Evolutionary conservation across 2,888 invertebrate species (phyloP).

Genomic region (Cataglyphis cursor): DNA sequence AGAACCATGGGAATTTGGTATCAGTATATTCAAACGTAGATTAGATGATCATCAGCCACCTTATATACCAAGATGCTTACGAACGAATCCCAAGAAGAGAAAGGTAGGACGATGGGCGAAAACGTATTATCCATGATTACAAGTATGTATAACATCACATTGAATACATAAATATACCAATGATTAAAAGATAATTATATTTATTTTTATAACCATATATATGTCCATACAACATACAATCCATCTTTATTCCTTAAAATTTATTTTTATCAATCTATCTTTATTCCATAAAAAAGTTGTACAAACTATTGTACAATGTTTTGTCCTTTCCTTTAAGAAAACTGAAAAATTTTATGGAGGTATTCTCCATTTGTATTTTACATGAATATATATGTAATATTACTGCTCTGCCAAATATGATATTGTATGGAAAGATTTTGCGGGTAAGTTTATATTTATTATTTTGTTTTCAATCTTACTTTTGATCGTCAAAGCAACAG

Average conservation of each 20-base stretch:
- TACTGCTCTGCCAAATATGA: background rate
- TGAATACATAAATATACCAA: constrained; percentile 11
- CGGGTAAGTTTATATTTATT: background rate
- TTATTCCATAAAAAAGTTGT: background rate
- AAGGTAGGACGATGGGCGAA: constrained; percentile 89
- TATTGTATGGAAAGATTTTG: constrained; percentile 26
- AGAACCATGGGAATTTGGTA: constrained; percentile 91
- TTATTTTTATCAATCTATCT: background rate
- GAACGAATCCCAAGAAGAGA: constrained; percentile 89
- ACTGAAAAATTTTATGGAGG: background rate
- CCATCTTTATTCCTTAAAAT: background rate
- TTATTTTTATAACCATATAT: constrained; percentile 7
- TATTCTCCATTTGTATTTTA: background rate
- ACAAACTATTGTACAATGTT: background rate
- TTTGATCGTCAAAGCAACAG: background rate
- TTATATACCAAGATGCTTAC: constrained; percentile 91
- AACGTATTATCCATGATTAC: constrained; percentile 89
- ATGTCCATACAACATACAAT: background rate
- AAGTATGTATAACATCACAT: background rate
- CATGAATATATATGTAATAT: background rate
- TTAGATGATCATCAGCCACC: constrained; percentile 90
- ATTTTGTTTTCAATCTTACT: background rate
- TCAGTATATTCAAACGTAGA: constrained; percentile 89
- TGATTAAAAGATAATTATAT: constrained; percentile 7
- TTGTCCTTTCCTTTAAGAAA: background rate